Percentiles rank a stretch among this genome's conserved stretches.
Conservation (phyloP, 1,140 invertebrate genomes). For the Dendrolimus punctatus region DNA sequence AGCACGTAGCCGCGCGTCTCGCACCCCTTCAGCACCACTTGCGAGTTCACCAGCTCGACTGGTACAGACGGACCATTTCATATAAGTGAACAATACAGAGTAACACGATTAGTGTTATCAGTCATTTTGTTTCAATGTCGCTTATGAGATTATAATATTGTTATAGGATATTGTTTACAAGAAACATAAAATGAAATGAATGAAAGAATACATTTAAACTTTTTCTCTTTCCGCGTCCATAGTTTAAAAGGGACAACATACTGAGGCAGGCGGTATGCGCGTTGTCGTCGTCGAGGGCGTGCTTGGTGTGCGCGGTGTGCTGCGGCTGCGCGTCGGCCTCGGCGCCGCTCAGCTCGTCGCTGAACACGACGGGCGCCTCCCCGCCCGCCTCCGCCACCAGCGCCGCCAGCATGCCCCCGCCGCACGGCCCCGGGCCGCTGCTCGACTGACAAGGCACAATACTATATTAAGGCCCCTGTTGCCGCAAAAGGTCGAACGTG, state of each 20-base stretch:
- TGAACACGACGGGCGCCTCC: slow-evolving; percentile 93
- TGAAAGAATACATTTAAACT: too few relatives aligned
- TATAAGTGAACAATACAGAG: background rate
- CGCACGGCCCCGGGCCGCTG: slow-evolving; percentile 17
- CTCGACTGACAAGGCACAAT: slow-evolving; percentile 5
- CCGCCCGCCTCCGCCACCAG: slow-evolving; percentile 62
- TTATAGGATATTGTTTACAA: too few relatives aligned
- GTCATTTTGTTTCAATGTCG: background rate
- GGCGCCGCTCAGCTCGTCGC: slow-evolving; percentile 86
- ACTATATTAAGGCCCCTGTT: too few relatives aligned
- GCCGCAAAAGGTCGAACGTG: too few relatives aligned
- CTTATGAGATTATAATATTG: too few relatives aligned
- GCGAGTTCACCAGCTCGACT: slow-evolving; percentile 96
- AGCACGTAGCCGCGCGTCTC: slow-evolving; percentile 98
- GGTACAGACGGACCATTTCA: slow-evolving; percentile 11
- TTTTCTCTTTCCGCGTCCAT: background rate
- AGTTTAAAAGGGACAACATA: slow-evolving; percentile 58
- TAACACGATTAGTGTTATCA: background rate
- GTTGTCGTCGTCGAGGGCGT: slow-evolving; percentile 74
- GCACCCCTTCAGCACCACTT: slow-evolving; percentile 95
- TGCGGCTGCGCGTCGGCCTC: slow-evolving; percentile 67
- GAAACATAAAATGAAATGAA: too few relatives aligned
- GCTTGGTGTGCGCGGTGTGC: slow-evolving; percentile 21
- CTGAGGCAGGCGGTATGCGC: slow-evolving; percentile 91
- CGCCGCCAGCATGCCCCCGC: slow-evolving; percentile 42